Evolutionary conservation across 1,140 invertebrate genomes (phyloP).

Genomic region (Heliothis subflexa): DNA sequence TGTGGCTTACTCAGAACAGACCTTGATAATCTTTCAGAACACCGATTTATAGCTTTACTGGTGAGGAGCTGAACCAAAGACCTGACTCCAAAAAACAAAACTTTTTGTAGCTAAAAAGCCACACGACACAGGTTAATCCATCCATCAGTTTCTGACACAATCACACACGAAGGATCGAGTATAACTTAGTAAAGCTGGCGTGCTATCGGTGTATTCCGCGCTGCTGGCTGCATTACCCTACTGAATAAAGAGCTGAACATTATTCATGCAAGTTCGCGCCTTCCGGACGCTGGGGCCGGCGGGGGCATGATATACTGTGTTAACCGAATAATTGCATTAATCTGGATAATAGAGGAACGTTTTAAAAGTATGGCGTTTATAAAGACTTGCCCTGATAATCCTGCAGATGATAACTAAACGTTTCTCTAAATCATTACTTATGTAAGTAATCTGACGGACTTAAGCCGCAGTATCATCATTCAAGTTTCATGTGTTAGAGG

Average conservation of each 20-base stretch:
- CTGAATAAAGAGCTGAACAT: slow-evolving; percentile 23
- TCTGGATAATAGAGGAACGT: no score
- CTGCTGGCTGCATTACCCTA: slow-evolving; percentile 21
- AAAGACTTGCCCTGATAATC: background rate
- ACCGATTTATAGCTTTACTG: no score
- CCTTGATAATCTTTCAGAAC: no score
- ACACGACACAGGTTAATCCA: no score
- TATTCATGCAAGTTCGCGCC: slow-evolving; percentile 15
- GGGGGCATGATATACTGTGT: no score
- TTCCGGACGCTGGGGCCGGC: background rate
- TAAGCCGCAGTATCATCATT: no score
- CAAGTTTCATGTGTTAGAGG: no score
- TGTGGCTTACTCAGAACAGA: no score
- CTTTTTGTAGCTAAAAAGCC: no score
- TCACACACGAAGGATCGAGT: background rate
- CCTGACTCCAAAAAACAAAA: background rate
- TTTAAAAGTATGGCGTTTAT: background rate
- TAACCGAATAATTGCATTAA: no score
- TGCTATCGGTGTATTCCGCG: background rate
- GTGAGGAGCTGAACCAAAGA: background rate
- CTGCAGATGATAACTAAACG: no score
- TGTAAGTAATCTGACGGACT: background rate
- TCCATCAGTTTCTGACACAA: no score
- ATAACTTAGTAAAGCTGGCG: background rate
- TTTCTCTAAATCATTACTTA: background rate